Evolutionary conservation across 2,797 vertebrate species (phyloP).

Genomic region (Diglossa cyanea): DNA sequence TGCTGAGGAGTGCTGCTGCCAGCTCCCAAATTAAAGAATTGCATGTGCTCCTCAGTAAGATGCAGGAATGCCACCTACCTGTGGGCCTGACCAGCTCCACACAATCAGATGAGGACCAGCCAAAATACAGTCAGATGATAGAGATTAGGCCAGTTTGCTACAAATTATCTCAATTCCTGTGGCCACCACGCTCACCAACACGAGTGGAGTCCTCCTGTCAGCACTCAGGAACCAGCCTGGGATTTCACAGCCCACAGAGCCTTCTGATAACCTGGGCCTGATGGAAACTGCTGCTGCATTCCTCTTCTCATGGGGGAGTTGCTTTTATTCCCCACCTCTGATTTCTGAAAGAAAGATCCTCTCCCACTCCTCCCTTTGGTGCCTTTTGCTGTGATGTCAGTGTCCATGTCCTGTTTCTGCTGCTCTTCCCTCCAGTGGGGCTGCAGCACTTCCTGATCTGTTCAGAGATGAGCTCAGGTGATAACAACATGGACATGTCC

Average conservation of each 20-base stretch:
- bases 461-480: not conserved
- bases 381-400: not conserved
- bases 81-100: not conserved
- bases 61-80: not conserved
- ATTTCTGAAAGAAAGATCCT: not conserved
- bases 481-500: not conserved
- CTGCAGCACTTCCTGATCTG: not conserved
- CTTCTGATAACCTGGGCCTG: not conserved
- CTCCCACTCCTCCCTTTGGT: not conserved
- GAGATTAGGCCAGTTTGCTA: not conserved
- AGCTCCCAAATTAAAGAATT: not conserved
- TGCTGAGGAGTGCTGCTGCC: not conserved
- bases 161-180: not conserved
- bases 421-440: not conserved
- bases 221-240: not conserved
- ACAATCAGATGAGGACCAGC: not conserved
- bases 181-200: accelerated
- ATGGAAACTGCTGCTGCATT: not conserved
- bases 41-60: not conserved
- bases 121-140: not conserved
- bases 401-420: not conserved
- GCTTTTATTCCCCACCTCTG: not conserved
- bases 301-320: not conserved
- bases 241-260: not conserved
- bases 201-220: accelerated